Evolutionary conservation across 1,140 invertebrate species (phyloP).

Genomic region (Eurosta solidaginis): DNA sequence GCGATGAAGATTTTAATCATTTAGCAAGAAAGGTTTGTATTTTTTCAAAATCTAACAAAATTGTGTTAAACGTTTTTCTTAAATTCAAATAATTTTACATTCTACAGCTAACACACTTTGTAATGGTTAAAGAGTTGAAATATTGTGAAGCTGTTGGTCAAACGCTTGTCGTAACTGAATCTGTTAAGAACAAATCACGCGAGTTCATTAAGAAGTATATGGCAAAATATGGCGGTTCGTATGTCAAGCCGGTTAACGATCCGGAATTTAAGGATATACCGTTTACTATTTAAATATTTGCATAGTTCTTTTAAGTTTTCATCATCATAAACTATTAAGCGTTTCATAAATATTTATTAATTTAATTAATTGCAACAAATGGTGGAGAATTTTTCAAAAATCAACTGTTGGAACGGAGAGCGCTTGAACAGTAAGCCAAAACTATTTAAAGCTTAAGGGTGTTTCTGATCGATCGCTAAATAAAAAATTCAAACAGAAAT

Average conservation of each 20-base stretch:
- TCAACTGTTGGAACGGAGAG: too few species aligned
- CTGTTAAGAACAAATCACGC: slow-evolving; percentile 89
- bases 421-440: too few species aligned
- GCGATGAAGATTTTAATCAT: slow-evolving; percentile 94
- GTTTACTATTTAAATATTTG: slow-evolving; percentile 28
- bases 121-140: slow-evolving; percentile 95
- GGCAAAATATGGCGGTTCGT: slow-evolving; percentile 78
- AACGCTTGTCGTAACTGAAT: slow-evolving; percentile 87
- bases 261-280: slow-evolving; percentile 40
- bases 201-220: slow-evolving; percentile 97
- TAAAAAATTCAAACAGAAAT: too few species aligned
- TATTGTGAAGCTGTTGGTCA: slow-evolving; percentile 83
- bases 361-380: too few species aligned
- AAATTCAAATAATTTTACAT: slow-evolving; percentile 31
- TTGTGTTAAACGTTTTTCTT: background rate
- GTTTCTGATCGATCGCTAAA: too few species aligned
- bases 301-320: background rate
- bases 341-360: too few species aligned
- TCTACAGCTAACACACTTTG: slow-evolving; percentile 90
- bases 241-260: slow-evolving; percentile 45
- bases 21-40: slow-evolving; percentile 86
- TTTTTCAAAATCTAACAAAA: too few species aligned
- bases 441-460: too few species aligned
- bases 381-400: too few species aligned
- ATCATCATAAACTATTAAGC: background rate